Evolutionary conservation across 2,113 vertebrate species (phyloP).

Genomic region (Natator depressus): DNA sequence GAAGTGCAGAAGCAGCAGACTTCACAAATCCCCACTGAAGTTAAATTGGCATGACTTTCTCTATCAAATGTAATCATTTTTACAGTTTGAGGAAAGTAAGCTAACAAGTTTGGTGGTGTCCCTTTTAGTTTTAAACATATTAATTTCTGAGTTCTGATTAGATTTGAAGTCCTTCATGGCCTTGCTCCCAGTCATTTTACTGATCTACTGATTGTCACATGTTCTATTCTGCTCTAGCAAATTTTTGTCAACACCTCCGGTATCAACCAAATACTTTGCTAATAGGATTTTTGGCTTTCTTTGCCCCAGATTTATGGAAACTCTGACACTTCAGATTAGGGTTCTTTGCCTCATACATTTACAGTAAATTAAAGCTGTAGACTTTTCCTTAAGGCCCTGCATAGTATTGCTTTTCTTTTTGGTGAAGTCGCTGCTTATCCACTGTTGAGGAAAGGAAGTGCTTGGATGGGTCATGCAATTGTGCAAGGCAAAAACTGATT

Average conservation of each 20-base stretch:
- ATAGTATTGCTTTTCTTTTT: neutral
- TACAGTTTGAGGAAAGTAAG: neutral
- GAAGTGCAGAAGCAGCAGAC: neutral
- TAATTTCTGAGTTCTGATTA: neutral
- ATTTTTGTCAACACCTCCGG: neutral
- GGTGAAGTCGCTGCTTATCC: neutral
- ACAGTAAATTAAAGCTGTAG: neutral
- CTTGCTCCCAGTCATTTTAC: neutral
- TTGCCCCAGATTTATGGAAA: neutral
- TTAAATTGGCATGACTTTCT: neutral
- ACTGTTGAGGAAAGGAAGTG: neutral
- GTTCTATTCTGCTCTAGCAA: neutral
- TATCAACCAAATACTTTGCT: neutral
- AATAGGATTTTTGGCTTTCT: neutral
- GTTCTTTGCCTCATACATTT: neutral
- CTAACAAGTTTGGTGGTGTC: neutral
- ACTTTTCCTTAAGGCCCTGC: neutral
- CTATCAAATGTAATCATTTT: neutral
- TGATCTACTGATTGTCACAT: neutral
- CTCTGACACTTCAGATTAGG: neutral
- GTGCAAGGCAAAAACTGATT: neutral
- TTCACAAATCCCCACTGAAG: neutral
- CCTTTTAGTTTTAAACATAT: neutral
- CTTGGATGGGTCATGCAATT: neutral
- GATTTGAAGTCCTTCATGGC: neutral